Percentiles rank a stretch among this genome's conserved stretches.
These are phyloP conservation scores for Tyto alba DNA, from an alignment of 2,113 vertebrate species.

Conservation along the genomic window DNA sequence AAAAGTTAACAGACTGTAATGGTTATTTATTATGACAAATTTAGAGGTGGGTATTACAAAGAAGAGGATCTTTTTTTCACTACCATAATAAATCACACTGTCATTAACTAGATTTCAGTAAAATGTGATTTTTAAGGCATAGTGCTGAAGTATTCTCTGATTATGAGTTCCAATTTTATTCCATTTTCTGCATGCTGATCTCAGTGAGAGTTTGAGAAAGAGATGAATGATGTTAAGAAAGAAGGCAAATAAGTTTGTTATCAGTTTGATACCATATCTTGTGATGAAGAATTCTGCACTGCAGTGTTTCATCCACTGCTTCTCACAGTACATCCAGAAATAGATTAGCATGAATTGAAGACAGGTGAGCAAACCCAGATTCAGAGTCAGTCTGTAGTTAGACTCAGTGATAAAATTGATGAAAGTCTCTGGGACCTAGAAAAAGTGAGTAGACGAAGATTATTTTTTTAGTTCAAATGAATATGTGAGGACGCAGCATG, in stretches of 20 bases:
- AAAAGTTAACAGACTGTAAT: background rate
- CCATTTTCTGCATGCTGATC: background rate
- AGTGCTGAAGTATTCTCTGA: background rate
- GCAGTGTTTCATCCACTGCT: background rate
- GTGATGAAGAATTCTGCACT: background rate
- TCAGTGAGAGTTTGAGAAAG: background rate
- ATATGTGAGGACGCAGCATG: background rate
- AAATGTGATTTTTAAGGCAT: background rate
- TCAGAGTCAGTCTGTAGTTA: background rate
- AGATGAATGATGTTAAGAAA: background rate
- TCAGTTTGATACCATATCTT: background rate
- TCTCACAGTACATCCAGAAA: background rate
- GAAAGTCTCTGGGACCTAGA: background rate
- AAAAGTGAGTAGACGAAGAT: background rate
- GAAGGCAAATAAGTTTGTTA: background rate
- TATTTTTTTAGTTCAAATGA: background rate
- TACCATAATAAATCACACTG: background rate
- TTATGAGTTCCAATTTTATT: background rate
- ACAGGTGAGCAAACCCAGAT: background rate
- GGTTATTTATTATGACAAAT: background rate
- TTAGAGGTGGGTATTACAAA: background rate
- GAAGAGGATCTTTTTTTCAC: background rate
- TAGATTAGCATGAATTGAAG: background rate
- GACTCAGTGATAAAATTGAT: background rate
- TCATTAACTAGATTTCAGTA: background rate